Evolutionary conservation across 2,113 vertebrate species (phyloP), one percentile per base, ranked within the genome.

Genomic region (Gracilinanus agilis): DNA sequence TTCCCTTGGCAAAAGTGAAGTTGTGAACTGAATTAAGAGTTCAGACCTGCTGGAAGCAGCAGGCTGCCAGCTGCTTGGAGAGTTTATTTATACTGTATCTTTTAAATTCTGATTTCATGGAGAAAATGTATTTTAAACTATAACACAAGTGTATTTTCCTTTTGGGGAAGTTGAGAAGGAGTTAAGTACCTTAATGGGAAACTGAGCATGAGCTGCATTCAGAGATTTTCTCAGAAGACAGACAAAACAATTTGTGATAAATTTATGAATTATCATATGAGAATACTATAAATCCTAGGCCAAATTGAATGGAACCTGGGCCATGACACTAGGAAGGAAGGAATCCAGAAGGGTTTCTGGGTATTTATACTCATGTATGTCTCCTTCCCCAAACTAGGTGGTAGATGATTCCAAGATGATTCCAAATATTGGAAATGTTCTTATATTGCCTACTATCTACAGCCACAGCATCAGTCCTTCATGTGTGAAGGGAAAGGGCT

Each of bases 41-140:
- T 83, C 34, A 83, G n/a, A 40, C 67, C 67, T 83, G 67, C 34
- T 83, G 67, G 67, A 83, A 83, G n/a, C 67, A 83, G 67, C 67
- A 83, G 67, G n/a, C 67, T 83, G 67, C 67, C 67, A 83, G 67
- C 67, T 83, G 67, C 67, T 40, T 83, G 67, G 67, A 40, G 40
- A 83, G 67, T 83, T 83, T 83, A 83, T 83, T 83, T 83, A 83
- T 83, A 83, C 23, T 83, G 67, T 83, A 83, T 83, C n/a, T 40
- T 83, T 40, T 83, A 40, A 40, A 83, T 83, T 83, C 67, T 83
- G 67, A 83, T 83, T 83, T 83, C 67, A 83, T 40, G 67, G 34
- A 83, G 67, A 83, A 83, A 83, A 40, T 83, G 6, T 83, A 40
- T 83, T 83, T 83, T 83, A 83, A 83, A 83, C 34, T 83, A 83